Base-by-base conservation (phyloP, 2,888 invertebrate species). In the Agonopterix subpropinquella region DNA sequence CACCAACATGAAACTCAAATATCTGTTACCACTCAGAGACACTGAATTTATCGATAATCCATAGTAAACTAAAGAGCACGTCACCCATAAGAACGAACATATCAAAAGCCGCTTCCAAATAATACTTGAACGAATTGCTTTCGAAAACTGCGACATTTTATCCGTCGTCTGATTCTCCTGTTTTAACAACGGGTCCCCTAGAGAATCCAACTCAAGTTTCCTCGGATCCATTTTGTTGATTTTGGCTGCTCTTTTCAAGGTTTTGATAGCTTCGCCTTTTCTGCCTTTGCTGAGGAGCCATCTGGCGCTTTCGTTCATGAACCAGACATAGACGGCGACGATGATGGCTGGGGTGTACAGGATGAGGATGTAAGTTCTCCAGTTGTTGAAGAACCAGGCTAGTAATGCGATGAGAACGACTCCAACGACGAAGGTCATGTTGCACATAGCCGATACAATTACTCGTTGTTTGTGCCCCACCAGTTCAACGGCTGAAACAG, bases 11-110 rank as follows among this genome's bases (percentile, higher is more conserved):
- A 95, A 96, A 72, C 94, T 95, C 36, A 93, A 73, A 67, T 95
- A 95, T 67, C 91, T 92, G 67, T 95, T 92, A 9, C 93, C 94
- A 56, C 92, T 91, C 50, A 96, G 76, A 0, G 92, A 90, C 7
- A 94, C 93, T 0, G 95, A 92, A 73, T 94, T 95, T 49, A 96
- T 89, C 0, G 94, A 93, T 41, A 96, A 70, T 0, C 96, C 96
- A 59, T 95, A 95, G 70, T 94, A 96, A 2, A 95, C 92, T 51
- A 95, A 90, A 0, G 94, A 92, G 63, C 93, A 94, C 0, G 94
- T 93, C 59, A 94, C 90, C 95, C 95, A 95, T 60, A 94, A 90
- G 60, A 94, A 91, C 11, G 93, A 93, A 54, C 94, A 94, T 45
- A 92, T 91, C 28, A 92, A 47, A 51, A 93, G 64, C 46, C 93